phyloP scores from a whole-genome alignment of 2,113 vertebrate species.

The Talpa occidentalis region DNA sequence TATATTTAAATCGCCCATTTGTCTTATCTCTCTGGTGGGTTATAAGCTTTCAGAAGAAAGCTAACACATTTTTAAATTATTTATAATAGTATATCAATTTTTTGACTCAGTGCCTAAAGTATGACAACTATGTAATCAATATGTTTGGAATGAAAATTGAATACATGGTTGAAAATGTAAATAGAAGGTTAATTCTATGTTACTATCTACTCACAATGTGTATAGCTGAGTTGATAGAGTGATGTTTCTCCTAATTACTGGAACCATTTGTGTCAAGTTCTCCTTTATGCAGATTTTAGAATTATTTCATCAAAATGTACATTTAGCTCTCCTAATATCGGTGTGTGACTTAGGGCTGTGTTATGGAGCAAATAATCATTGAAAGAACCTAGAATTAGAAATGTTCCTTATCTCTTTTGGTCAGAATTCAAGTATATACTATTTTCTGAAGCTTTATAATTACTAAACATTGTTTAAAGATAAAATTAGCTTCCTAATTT shows the following conservation, averaged over 20 bases:
- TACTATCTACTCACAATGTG: not conserved
- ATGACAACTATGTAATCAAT: not conserved
- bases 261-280: not conserved
- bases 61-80: not conserved
- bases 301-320: not conserved
- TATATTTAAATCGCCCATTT: not conserved
- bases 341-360: not conserved
- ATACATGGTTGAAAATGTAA: not conserved
- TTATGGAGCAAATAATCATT: not conserved
- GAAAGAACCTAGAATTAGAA: not conserved
- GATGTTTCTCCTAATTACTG: not conserved
- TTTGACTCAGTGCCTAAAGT: not conserved
- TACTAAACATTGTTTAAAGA: slow-evolving; percentile 67
- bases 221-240: not conserved
- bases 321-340: not conserved
- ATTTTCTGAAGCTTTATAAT: slow-evolving; percentile 63
- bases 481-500: slow-evolving; percentile 67
- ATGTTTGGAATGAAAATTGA: not conserved
- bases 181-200: not conserved
- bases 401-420: not conserved
- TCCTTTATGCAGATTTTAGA: not conserved
- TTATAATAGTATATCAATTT: not conserved
- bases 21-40: not conserved
- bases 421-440: not conserved
- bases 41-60: not conserved